Conservation (phyloP, 2,113 vertebrate genomes). For the Zingel zingel region DNA sequence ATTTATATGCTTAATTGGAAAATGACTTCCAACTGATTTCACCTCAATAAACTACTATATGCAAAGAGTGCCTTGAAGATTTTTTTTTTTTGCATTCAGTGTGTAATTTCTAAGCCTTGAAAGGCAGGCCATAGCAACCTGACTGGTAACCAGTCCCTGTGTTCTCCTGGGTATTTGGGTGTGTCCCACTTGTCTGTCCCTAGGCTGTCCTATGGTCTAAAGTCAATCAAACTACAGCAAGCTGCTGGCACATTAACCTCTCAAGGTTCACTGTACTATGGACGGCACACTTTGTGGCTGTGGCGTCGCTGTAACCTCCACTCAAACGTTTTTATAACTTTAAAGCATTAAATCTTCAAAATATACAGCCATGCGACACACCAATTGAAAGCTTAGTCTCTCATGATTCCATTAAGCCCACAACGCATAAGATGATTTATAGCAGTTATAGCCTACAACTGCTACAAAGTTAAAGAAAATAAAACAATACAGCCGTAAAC, state of each 20-base stretch:
- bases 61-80: slow-evolving; percentile 10
- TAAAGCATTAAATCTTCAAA: too few relatives aligned
- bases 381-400: too few relatives aligned
- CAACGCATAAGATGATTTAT: too few relatives aligned
- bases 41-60: slow-evolving; percentile 5
- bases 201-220: slow-evolving; percentile 37
- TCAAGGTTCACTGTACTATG: too few relatives aligned
- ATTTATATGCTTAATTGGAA: slow-evolving; percentile 23
- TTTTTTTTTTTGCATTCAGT: not conserved
- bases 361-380: too few relatives aligned
- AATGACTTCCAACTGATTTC: slow-evolving; percentile 31
- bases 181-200: slow-evolving; percentile 36
- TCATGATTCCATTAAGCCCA: too few relatives aligned
- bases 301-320: too few relatives aligned
- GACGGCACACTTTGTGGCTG: too few relatives aligned
- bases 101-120: slow-evolving; percentile 9
- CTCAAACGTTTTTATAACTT: too few relatives aligned
- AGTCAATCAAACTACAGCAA: slow-evolving; percentile 63
- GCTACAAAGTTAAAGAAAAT: too few relatives aligned
- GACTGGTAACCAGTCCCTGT: slow-evolving; percentile 18
- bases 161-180: slow-evolving; percentile 38
- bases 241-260: slow-evolving; percentile 49
- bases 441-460: too few relatives aligned
- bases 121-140: not conserved
- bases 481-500: too few relatives aligned